Percentiles rank a stretch among this genome's conserved stretches.
Conservation (phyloP, 1,140 invertebrate genomes). For the Zeugodacus cucurbitae region DNA sequence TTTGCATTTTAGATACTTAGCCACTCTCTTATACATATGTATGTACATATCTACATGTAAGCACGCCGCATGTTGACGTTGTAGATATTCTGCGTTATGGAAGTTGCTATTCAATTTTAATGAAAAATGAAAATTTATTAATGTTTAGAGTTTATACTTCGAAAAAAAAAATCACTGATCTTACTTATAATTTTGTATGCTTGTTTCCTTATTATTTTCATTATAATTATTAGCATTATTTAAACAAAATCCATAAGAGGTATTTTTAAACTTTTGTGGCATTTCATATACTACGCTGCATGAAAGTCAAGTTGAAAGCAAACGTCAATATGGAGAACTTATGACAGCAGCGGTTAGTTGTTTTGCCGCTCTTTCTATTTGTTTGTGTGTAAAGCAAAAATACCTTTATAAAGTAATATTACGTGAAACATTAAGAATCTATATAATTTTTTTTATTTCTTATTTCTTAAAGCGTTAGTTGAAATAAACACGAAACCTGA, state of each 20-base stretch:
- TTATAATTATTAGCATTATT: conserved; percentile 24
- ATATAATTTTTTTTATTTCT: conserved; percentile 2
- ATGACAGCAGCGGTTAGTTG: background rate
- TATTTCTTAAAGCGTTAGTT: conserved; percentile 17
- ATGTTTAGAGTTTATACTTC: conserved; percentile 7
- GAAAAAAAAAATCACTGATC: background rate
- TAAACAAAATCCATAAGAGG: background rate
- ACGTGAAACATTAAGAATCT: background rate
- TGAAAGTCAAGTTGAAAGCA: background rate
- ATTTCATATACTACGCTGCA: background rate
- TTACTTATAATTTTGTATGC: conserved; percentile 10
- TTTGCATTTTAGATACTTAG: background rate
- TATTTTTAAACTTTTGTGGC: background rate
- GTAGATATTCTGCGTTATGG: conserved; percentile 5
- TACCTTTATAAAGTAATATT: background rate
- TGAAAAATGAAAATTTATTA: conserved; percentile 11
- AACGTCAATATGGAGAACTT: background rate
- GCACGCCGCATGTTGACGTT: conserved; percentile 9
- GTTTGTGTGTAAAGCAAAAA: background rate
- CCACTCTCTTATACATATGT: background rate
- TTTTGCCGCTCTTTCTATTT: background rate
- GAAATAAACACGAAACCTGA: conserved; percentile 36
- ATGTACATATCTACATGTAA: background rate
- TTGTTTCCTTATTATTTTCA: conserved; percentile 34
- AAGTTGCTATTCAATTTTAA: conserved; percentile 16